These are phyloP conservation scores for Diarsia brunnea DNA, from an alignment of 2,888 invertebrate genomes.

Conservation along the genomic window DNA sequence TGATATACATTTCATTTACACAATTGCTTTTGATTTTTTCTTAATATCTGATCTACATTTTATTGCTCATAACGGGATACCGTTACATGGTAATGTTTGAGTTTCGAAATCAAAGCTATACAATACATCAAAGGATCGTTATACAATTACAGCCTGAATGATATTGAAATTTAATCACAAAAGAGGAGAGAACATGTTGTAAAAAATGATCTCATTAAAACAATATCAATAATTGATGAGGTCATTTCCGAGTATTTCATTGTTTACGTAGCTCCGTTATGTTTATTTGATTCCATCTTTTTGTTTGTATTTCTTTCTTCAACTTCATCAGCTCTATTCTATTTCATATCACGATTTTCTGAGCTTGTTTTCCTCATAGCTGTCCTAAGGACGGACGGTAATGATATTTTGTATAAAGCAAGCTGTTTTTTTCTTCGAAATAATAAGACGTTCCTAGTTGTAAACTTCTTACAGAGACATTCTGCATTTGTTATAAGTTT, in stretches of 20 bases:
- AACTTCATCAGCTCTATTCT: slow-evolving; percentile 57
- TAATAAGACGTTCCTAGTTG: slow-evolving; percentile 24
- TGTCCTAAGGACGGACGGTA: slow-evolving; percentile 41
- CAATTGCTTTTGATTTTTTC: too few relatives aligned
- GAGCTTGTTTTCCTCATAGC: slow-evolving; percentile 61
- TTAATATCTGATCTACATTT: too few relatives aligned
- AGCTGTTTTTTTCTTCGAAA: slow-evolving; percentile 26
- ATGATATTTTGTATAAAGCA: slow-evolving; percentile 55
- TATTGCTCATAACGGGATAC: too few relatives aligned
- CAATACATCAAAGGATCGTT: neutral
- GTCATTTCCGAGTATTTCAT: slow-evolving; percentile 11
- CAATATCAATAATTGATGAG: slow-evolving; percentile 4
- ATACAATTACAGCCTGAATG: neutral
- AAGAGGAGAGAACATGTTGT: neutral
- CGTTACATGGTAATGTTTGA: neutral
- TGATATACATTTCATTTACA: too few relatives aligned
- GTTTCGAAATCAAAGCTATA: neutral
- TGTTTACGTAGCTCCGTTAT: slow-evolving; percentile 51
- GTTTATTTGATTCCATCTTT: slow-evolving; percentile 60
- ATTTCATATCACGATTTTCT: slow-evolving; percentile 63
- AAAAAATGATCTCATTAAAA: neutral
- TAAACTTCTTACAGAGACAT: slow-evolving; percentile 31
- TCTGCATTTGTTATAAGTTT: slow-evolving; percentile 55
- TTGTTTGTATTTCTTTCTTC: slow-evolving; percentile 52
- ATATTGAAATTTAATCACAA: neutral